phyloP scores from a whole-genome alignment of 2,113 vertebrate genomes.

The Ornithorhynchus anatinus region DNA sequence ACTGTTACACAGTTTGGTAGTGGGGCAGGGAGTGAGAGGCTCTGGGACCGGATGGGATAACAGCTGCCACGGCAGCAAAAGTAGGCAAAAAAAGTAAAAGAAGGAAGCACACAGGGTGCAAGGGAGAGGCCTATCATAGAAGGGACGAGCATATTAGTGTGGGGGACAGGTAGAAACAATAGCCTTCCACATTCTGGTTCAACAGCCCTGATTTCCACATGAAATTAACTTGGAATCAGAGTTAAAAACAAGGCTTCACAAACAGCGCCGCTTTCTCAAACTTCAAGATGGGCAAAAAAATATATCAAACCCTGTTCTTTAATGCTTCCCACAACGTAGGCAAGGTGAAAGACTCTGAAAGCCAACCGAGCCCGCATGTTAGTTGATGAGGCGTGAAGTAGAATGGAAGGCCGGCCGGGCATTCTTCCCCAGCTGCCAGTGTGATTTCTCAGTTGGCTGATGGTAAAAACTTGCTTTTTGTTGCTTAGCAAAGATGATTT shows the following conservation, averaged over 20 bases:
- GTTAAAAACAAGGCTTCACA: not conserved
- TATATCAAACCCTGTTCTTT: not conserved
- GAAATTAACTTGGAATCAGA: not conserved
- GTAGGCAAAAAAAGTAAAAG: no score
- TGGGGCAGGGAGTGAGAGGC: no score
- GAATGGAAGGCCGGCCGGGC: not conserved
- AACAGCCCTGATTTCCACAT: not conserved
- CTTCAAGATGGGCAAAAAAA: not conserved
- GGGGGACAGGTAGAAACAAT: no score
- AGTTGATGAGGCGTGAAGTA: not conserved
- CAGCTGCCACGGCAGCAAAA: no score
- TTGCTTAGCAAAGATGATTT: not conserved
- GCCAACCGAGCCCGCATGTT: no score
- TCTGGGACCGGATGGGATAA: no score
- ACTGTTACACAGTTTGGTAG: no score
- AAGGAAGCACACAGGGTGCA: no score
- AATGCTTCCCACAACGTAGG: not conserved
- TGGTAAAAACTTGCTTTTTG: not conserved
- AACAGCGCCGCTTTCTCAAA: slow-evolving; percentile 1
- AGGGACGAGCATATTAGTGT: no score
- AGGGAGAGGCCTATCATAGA: no score
- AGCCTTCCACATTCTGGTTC: not conserved
- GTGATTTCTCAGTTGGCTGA: not conserved
- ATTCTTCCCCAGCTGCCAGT: rapidly evolving
- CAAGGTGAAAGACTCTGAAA: not conserved